phyloP scores from a whole-genome alignment of 2,113 vertebrate species.

The Notiomystis cincta region DNA sequence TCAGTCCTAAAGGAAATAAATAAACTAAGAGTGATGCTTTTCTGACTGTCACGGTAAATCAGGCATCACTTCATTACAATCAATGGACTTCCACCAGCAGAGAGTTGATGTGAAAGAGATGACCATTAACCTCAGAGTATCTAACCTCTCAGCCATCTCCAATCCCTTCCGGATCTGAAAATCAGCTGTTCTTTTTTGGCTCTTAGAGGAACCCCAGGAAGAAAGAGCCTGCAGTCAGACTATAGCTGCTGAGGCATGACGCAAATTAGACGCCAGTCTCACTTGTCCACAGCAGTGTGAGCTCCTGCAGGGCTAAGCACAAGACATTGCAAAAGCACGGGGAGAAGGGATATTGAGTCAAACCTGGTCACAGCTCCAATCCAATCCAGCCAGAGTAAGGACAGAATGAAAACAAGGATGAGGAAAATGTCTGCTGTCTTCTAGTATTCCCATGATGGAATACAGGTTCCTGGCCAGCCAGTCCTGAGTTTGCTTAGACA shows the following conservation, averaged over 20 bases:
- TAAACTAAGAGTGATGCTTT: not conserved
- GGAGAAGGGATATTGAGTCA: constrained; percentile 6
- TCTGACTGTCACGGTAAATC: not conserved
- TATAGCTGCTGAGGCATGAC: constrained; percentile 59
- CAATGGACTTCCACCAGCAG: not conserved
- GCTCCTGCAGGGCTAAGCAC: constrained; percentile 44
- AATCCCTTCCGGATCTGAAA: not conserved
- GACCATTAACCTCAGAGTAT: not conserved
- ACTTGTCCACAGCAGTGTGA: constrained; percentile 39
- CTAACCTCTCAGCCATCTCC: not conserved
- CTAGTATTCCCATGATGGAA: not conserved
- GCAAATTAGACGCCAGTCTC: constrained; percentile 40
- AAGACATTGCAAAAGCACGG: constrained; percentile 11
- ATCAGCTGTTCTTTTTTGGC: constrained; percentile 39
- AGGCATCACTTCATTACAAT: not conserved
- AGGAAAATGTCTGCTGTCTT: not conserved
- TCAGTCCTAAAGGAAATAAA: not conserved
- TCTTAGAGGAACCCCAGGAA: constrained; percentile 45
- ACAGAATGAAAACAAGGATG: not conserved
- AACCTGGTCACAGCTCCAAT: not conserved
- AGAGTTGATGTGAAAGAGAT: not conserved
- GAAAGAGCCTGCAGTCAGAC: constrained; percentile 38
- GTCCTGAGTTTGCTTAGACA: not conserved
- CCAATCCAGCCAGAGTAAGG: not conserved
- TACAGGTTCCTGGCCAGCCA: not conserved